Percentiles rank a stretch among this genome's conserved stretches.
phyloP scores from a whole-genome alignment of 1,140 invertebrate genomes.

The Drosophila suzukii region DNA sequence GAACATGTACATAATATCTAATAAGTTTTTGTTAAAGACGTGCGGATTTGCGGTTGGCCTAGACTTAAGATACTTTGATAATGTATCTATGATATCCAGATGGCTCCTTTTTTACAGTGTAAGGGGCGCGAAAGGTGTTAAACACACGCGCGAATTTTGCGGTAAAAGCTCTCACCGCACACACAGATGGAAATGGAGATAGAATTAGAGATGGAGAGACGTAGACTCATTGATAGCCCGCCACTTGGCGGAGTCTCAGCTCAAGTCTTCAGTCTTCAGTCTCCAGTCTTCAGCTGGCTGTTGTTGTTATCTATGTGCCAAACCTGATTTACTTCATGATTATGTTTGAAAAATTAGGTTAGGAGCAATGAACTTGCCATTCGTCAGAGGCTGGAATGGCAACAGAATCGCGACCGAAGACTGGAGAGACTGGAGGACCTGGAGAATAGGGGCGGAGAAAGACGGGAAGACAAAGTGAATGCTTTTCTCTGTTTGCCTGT shows the following conservation, averaged over 20 bases:
- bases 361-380: slow-evolving; percentile 84
- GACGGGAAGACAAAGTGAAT: slow-evolving; percentile 66
- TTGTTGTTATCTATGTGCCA: slow-evolving; percentile 82
- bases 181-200: slow-evolving; percentile 14
- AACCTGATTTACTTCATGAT: slow-evolving; percentile 83
- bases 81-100: no score
- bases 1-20: no score
- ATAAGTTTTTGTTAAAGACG: no score
- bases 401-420: slow-evolving; percentile 44
- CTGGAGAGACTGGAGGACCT: slow-evolving; percentile 27
- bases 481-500: slow-evolving; percentile 60
- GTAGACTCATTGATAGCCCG: slow-evolving; percentile 57
- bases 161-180: slow-evolving; percentile 74
- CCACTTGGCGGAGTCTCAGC: slow-evolving; percentile 49
- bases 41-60: no score
- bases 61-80: no score
- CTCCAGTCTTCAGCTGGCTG: slow-evolving; percentile 19
- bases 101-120: slow-evolving; percentile 10
- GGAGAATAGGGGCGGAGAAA: slow-evolving; percentile 13
- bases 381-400: slow-evolving; percentile 62
- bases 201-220: slow-evolving; percentile 26
- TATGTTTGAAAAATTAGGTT: slow-evolving; percentile 84
- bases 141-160: slow-evolving; percentile 78
- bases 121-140: slow-evolving; percentile 70
- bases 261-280: slow-evolving; percentile 26